Evolutionary conservation across 2,797 vertebrate species (phyloP), one percentile per base, ranked within the genome.

Genomic region (Ptychadena robeensis): DNA sequence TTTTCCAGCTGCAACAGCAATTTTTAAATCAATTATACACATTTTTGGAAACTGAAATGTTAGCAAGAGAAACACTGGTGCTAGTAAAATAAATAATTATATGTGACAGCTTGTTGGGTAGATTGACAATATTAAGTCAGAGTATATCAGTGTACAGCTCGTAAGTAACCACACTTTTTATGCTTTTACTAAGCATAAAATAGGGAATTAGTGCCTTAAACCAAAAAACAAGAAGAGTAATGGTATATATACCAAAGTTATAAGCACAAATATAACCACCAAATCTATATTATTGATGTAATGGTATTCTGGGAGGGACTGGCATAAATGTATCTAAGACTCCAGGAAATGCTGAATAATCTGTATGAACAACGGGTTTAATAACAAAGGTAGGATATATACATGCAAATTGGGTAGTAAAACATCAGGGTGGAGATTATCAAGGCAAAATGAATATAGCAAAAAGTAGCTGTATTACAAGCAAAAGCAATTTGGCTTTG

Each of bases 111-210:
- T 0, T 25, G 6, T 61, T 27, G 8, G n/a, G 57, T 61, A 25
- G 57, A 61, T 61, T 61, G 57, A 61, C 57, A 61, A 61, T 25
- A 61, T 61, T 61, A 61, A 9, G 57, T 11, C 57, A 61, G 25
- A 61, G 9, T 61, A 6, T 4, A 61, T 61, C 25, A 61, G 9
- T 61, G 25, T 27, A 1, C 25, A 27, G 25, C n/a, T 27, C 57
- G 9, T 61, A 61, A 9, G 57, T 12, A 61, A 25, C n/a, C 25
- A 25, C 2, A 27, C n/a, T 1, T 53, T 22, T n/a, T 18, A 8
- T 48, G 14, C 18, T 10, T 8, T 53, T 3, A 27, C 57, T 27
- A 61, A 27, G 4, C n/a, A 9, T 27, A 9, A 61, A 25, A 27
- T n/a, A 1, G 4, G 22, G 6, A 22, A 57, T n/a, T n/a, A n/a